These are phyloP conservation scores for Centropristis striata DNA, from an alignment of 2,113 vertebrate species.

Conservation along the genomic window DNA sequence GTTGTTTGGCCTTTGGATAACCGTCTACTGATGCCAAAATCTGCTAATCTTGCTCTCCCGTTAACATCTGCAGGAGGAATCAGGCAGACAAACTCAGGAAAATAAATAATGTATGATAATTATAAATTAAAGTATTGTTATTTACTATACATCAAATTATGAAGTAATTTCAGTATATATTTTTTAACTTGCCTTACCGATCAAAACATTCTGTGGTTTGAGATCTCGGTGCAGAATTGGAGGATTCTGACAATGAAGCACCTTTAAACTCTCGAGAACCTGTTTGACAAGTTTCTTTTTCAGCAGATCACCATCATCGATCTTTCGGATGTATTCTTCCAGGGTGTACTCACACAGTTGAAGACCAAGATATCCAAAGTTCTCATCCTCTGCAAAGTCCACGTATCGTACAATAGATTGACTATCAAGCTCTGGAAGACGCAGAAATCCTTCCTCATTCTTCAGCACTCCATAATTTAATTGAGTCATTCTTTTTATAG, in stretches of 20 bases:
- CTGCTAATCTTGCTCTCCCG: constrained; percentile 62
- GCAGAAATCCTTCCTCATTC: constrained; percentile 67
- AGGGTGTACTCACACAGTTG: constrained; percentile 82
- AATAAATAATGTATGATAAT: background rate
- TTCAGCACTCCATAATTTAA: constrained; percentile 64
- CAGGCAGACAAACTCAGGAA: fast-evolving
- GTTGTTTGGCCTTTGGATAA: constrained; percentile 62
- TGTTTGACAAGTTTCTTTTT: constrained; percentile 38
- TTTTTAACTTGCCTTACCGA: constrained; percentile 57
- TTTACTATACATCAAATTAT: no score
- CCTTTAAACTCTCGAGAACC: constrained; percentile 63
- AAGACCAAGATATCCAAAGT: constrained; percentile 81
- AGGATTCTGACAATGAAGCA: constrained; percentile 61
- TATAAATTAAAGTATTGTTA: background rate
- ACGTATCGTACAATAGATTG: constrained; percentile 73
- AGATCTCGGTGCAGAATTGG: constrained; percentile 77
- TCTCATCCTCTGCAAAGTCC: constrained; percentile 60
- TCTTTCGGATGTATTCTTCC: constrained; percentile 68
- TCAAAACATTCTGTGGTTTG: constrained; percentile 83
- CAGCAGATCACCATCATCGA: background rate
- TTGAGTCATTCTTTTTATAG: constrained; percentile 67
- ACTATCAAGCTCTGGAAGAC: constrained; percentile 63
- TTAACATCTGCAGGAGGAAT: constrained; percentile 60
- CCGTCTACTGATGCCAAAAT: constrained; percentile 79
- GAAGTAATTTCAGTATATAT: background rate